Evolutionary conservation across 2,797 vertebrate species (phyloP), one percentile per base, ranked within the genome.

Genomic region (Oophaga sylvatica): DNA sequence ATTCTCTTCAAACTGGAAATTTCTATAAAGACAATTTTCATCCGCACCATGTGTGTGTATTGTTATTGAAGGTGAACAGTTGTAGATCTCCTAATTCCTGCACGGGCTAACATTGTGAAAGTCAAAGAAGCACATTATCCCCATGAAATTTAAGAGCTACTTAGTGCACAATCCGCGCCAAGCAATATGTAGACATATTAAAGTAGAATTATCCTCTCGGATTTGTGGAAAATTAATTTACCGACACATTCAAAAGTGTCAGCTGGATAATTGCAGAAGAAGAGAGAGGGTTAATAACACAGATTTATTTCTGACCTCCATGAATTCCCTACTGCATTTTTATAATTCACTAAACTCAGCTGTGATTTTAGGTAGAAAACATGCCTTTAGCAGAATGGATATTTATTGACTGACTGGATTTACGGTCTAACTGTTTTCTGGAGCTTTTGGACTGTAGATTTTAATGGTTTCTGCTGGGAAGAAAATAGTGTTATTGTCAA

Each of bases 191-290:
- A 89, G 63, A 81, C 57, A 62, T 90, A 90, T 85, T 86, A 60
- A 85, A 63, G 90, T 86, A 86, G 88, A 26, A 77, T 90, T 63
- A 89, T 79, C 80, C 90, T 81, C 75, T 45, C 0, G 29, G 81
- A 60, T 70, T 70, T 63, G 5, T 80, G 90, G 80, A 88, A 90
- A 86, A 84, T 89, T 65, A 86, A 89, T 81, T n/a, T 75, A 41
- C 60, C 71, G 63, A 85, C n/a, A 81, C 80, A 83, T 17, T 68
- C 56, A 63, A 89, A 88, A 85, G 62, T 81, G 80, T 79, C 87
- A 81, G 67, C 77, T 83, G 83, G 84, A 89, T 88, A 88, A 90
- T 82, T 81, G 84, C 87, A 91, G 89, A 88, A 90, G 75, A 53
- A n/a, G 87, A 90, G 89, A 80, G 87, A 62, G 68, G 83, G 83